Evolutionary conservation across 2,113 vertebrate species (phyloP), one percentile per base, ranked within the genome.

Genomic region (Sinosuthora webbiana): DNA sequence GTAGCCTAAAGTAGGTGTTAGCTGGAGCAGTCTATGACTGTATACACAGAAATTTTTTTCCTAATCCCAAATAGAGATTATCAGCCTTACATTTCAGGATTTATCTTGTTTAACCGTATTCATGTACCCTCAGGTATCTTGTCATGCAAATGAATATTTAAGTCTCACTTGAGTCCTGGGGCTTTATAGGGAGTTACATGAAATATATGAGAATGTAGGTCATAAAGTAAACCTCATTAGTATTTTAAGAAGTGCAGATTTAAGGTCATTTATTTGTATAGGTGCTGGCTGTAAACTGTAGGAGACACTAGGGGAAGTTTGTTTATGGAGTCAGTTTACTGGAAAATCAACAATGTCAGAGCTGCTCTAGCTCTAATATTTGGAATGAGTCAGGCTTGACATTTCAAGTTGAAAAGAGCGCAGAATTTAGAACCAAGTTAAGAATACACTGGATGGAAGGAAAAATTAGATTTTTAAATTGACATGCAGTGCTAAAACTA

Each of bases 311-410:
- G 31, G 68, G 44, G 11, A 91, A 50, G 15, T 64, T 60, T 94
- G 75, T 87, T 94, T 83, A 52, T 78, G 52, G 56, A 93, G 42
- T 81, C 41, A 63, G 10, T 90, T 94, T 63, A 30, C 70, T 90
- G 93, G 47, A 89, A 91, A 90, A 91, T 63, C 67, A 85, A 56
- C 62, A 82, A 39, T 87, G 79, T 86, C 85, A 78, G 79, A 71
- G 41, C n/a, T 89, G 28, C 52, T 86, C 30, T 64, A 80, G 35
- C 52, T 83, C 82, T 90, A 74, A 75, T 94, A 91, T 59, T 81
- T 93, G 47, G 39, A 90, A 60, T 96, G 88, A 94, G 83, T 91
- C 92, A 93, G 60, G 47, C 56, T 74, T 95, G 93, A 90, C 83
- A 94, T 96, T 96, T 89, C 1, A 16, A 81, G 64, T 64, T 93